A percentile compares a stretch with the other conserved stretches of the same genome.
Conservation (phyloP, 2,113 vertebrate species). For the Erythrocercus mccallii region DNA sequence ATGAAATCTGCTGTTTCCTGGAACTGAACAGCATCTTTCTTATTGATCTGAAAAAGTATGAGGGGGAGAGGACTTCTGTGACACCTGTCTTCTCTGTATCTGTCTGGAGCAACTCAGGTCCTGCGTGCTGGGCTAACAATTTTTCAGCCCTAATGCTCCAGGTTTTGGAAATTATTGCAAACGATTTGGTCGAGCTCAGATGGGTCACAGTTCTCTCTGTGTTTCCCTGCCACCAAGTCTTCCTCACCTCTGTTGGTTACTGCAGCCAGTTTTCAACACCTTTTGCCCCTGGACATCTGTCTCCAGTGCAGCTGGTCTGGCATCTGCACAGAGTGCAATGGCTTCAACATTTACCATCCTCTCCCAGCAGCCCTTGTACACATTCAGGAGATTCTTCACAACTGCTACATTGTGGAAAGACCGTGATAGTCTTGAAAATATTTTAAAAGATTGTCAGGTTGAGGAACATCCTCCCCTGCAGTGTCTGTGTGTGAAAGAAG, state of each 20-base stretch:
- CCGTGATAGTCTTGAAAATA: background rate
- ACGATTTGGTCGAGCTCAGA: background rate
- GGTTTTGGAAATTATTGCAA: background rate
- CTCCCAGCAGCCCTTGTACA: background rate
- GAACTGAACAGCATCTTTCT: background rate
- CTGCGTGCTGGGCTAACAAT: accelerated
- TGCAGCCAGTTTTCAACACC: background rate
- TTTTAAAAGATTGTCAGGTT: background rate
- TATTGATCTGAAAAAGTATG: background rate
- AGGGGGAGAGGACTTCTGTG: background rate
- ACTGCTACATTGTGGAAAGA: background rate
- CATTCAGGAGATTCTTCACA: background rate
- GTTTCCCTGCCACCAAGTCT: background rate
- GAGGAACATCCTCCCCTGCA: background rate
- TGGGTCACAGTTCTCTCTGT: background rate
- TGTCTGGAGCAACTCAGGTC: background rate
- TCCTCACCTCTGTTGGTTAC: background rate
- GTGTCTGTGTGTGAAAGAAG: background rate
- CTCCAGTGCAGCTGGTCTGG: background rate
- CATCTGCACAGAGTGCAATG: background rate
- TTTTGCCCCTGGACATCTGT: background rate
- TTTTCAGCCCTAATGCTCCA: background rate
- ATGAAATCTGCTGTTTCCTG: background rate
- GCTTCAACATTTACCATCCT: background rate
- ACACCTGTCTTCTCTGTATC: background rate